phyloP scores from a whole-genome alignment of 2,113 vertebrate species.

The Tragelaphus imberbis region DNA sequence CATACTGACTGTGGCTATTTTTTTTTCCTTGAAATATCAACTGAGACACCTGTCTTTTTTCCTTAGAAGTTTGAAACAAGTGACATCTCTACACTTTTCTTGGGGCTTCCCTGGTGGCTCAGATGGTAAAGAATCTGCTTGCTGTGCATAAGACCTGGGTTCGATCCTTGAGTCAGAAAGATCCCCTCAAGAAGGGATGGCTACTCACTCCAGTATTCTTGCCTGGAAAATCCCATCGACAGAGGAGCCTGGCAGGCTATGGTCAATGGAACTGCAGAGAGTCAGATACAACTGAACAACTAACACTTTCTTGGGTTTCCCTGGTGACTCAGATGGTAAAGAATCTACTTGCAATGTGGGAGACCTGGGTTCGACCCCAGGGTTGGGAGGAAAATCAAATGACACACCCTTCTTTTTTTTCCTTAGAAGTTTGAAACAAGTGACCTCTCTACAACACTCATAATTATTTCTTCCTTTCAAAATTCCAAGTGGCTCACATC shows the following conservation, averaged over 20 bases:
- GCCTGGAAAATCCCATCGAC: not conserved
- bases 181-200: not conserved
- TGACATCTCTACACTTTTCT: not conserved
- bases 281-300: not conserved
- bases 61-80: not conserved
- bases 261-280: not conserved
- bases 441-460: not conserved
- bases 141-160: not conserved
- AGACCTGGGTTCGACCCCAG: not conserved
- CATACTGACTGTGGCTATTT: not conserved
- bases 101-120: not conserved
- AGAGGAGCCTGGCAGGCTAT: not conserved
- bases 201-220: not conserved
- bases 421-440: not conserved
- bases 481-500: conserved; percentile 53
- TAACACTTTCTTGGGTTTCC: not conserved
- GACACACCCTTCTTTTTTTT: not conserved
- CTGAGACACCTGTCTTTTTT: not conserved
- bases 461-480: conserved; percentile 48
- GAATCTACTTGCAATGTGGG: not conserved
- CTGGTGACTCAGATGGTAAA: not conserved
- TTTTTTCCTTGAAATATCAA: not conserved
- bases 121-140: not conserved
- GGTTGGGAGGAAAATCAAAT: not conserved
- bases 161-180: not conserved